A percentile compares a stretch with the other conserved stretches of the same genome.
Evolutionary conservation across 2,113 vertebrate genomes (phyloP).

Genomic region (Dasypus novemcinctus): DNA sequence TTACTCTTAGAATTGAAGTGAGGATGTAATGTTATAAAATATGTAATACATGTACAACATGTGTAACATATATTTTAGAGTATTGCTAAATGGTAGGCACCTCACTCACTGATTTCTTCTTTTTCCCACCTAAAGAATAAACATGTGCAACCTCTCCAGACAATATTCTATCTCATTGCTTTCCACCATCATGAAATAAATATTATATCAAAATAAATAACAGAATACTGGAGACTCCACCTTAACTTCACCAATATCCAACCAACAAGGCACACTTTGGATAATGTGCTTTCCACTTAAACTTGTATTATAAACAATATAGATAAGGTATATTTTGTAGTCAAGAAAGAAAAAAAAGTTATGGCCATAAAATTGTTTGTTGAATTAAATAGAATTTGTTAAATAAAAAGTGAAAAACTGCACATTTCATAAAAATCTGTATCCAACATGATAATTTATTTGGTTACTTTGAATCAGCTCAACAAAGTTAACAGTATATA

Average conservation of each 20-base stretch:
- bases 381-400: neutral
- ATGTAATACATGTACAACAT: neutral
- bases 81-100: neutral
- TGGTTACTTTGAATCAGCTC: neutral
- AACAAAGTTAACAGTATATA: neutral
- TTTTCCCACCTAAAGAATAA: neutral
- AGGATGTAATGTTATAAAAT: neutral
- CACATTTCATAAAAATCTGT: neutral
- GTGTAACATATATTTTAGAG: neutral
- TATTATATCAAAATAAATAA: neutral
- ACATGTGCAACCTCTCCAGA: neutral
- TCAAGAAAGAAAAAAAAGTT: neutral
- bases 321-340: neutral
- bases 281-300: neutral
- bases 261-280: neutral
- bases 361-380: neutral
- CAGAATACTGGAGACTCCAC: neutral
- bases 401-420: neutral
- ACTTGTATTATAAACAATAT: neutral
- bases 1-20: neutral
- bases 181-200: conserved; percentile 21
- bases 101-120: neutral
- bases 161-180: neutral
- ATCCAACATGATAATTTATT: neutral
- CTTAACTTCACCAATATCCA: neutral